phyloP scores from a whole-genome alignment of 2,888 invertebrate species.

The Nomada fabriciana region DNA sequence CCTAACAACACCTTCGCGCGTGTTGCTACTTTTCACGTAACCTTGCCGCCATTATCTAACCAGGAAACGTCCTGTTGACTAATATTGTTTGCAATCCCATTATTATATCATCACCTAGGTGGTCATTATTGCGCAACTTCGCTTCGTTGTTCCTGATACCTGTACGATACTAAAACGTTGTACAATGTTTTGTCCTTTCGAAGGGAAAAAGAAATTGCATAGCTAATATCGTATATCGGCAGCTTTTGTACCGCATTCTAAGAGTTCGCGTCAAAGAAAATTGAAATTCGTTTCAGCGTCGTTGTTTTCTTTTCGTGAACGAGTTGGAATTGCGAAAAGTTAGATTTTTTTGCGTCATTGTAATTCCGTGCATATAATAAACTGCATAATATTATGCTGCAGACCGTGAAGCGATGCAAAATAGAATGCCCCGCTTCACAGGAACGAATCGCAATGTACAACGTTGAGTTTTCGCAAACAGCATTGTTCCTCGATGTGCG shows the following conservation, averaged over 20 bases:
- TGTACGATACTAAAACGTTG: not conserved
- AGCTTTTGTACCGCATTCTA: no score
- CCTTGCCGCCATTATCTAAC: slow-evolving; percentile 58
- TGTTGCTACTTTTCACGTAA: slow-evolving; percentile 53
- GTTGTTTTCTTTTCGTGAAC: no score
- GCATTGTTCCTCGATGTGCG: not conserved
- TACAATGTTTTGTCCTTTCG: no score
- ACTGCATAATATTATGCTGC: not conserved
- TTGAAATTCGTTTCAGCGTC: no score
- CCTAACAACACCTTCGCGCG: slow-evolving; percentile 47
- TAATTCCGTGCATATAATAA: no score
- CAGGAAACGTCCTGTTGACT: slow-evolving; percentile 60
- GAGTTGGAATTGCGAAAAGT: no score
- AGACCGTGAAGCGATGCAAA: not conserved
- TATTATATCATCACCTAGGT: slow-evolving; percentile 53
- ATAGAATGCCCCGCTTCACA: not conserved
- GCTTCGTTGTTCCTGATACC: slow-evolving; percentile 36
- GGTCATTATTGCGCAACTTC: slow-evolving; percentile 52
- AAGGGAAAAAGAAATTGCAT: no score
- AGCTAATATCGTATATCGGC: no score
- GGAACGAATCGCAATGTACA: not conserved
- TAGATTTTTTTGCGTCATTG: no score
- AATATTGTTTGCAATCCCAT: slow-evolving; percentile 60
- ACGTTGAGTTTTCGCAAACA: not conserved
- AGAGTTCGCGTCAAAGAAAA: no score